Evolutionary conservation across 2,113 vertebrate species (phyloP), one percentile per base, ranked within the genome.

Genomic region (Otis tarda): DNA sequence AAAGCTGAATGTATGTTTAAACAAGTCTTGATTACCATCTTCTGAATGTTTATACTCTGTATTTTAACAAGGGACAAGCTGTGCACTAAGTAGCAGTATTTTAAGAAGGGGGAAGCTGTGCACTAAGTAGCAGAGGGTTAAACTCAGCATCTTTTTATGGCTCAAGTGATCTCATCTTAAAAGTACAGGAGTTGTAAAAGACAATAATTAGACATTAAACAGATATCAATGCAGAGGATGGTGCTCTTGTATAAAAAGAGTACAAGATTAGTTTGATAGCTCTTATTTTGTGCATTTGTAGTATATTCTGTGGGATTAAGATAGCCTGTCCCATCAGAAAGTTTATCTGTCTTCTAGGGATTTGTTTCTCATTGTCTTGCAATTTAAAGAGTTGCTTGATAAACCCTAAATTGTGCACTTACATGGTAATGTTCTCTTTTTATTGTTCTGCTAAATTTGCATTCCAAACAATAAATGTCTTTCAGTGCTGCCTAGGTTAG

Each of bases 141-240:
- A 68, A 89, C 33, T 96, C 71, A 95, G 60, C 23, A 76, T 8
- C 17, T 47, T 90, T 90, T 89, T 81, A 88, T 31, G 41, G 45
- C 31, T 95, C 31, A 64, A 74, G 16, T 90, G 85, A 88, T 87
- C 77, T 97, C 43, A 75, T 89, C 23, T 61, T 87, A 53, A 78
- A 94, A 94, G 52, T 41, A 67, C 60, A 41, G 7, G 25, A 84
- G 47, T 77, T 93, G 59, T 37, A 69, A 89, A 86, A 80, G 83
- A 73, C 28, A 92, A 53, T n/a, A 56, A 53, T 67, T 80, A 70
- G 37, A 78, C 52, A 83, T 74, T 41, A 83, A 90, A 70, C 47
- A 80, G 50, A 49, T 83, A 30, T 7, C 35, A 92, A 73, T 55
- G 47, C 71, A 86, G 55, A 77, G 18, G 18, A 67, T 33, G 23